phyloP scores from a whole-genome alignment of 2,113 vertebrate genomes.

The Poeciliopsis retropinna region DNA sequence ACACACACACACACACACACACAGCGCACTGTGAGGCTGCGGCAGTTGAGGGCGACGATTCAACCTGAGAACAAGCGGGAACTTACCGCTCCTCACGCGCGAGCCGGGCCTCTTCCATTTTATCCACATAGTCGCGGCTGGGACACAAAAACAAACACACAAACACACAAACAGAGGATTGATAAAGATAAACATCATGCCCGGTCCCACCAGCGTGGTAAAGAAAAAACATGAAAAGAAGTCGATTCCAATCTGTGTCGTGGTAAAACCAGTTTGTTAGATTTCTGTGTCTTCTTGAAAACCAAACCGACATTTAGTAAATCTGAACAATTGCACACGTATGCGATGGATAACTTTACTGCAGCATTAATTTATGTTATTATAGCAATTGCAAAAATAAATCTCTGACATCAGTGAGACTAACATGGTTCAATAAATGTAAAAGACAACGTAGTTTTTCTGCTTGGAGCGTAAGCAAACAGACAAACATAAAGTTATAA shows the following conservation, averaged over 20 bases:
- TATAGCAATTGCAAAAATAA: too few species aligned
- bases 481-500: too few species aligned
- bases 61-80: constrained; percentile 70
- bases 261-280: neutral
- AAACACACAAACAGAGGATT: constrained; percentile 45
- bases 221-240: neutral
- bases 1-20: neutral
- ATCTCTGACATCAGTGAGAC: too few species aligned
- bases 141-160: constrained; percentile 49
- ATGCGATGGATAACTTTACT: too few species aligned
- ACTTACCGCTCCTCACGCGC: constrained; percentile 94
- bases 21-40: constrained; percentile 4
- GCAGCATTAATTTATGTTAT: too few species aligned
- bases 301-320: too few species aligned
- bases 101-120: constrained; percentile 92
- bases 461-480: too few species aligned
- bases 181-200: constrained; percentile 22
- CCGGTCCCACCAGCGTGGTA: neutral
- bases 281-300: neutral
- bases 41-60: constrained; percentile 54
- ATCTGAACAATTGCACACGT: too few species aligned
- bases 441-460: too few species aligned
- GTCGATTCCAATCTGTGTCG: neutral
- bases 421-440: too few species aligned
- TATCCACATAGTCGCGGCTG: constrained; percentile 93